phyloP scores from a whole-genome alignment of 2,797 vertebrate species.

The Artibeus jamaicensis region DNA sequence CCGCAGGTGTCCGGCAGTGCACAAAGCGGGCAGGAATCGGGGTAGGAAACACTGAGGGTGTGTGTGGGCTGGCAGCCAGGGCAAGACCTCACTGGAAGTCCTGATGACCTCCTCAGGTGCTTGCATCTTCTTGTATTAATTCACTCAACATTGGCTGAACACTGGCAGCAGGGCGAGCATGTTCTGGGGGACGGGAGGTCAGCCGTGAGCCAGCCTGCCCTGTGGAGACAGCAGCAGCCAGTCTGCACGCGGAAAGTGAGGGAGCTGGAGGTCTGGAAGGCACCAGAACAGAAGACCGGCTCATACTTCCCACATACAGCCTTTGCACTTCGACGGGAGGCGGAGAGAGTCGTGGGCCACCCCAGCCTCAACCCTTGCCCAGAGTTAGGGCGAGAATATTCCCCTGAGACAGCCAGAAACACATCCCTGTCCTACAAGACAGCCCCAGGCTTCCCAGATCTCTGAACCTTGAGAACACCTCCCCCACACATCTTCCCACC shows the following conservation, averaged over 20 bases:
- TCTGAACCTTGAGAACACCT: background rate
- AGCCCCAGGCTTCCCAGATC: background rate
- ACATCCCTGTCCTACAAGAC: too few species aligned
- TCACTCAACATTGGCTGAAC: background rate
- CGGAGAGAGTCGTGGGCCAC: background rate
- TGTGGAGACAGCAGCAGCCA: too few species aligned
- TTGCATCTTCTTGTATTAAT: background rate
- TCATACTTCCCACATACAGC: background rate
- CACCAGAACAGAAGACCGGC: background rate
- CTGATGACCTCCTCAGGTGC: background rate
- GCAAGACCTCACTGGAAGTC: background rate
- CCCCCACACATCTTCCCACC: background rate
- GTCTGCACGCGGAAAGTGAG: background rate
- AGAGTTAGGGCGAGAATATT: background rate
- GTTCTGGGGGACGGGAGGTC: background rate
- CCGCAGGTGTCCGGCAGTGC: accelerated
- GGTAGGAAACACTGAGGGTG: accelerated
- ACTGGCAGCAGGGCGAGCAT: background rate
- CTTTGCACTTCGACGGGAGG: background rate
- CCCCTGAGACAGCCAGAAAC: background rate
- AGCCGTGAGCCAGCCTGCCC: background rate
- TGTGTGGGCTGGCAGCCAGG: background rate
- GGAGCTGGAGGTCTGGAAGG: too few species aligned
- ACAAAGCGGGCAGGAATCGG: background rate
- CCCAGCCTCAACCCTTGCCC: background rate